These are phyloP conservation scores for Drosophila cognata DNA, from an alignment of 2,888 invertebrate species.

Conservation along the genomic window DNA sequence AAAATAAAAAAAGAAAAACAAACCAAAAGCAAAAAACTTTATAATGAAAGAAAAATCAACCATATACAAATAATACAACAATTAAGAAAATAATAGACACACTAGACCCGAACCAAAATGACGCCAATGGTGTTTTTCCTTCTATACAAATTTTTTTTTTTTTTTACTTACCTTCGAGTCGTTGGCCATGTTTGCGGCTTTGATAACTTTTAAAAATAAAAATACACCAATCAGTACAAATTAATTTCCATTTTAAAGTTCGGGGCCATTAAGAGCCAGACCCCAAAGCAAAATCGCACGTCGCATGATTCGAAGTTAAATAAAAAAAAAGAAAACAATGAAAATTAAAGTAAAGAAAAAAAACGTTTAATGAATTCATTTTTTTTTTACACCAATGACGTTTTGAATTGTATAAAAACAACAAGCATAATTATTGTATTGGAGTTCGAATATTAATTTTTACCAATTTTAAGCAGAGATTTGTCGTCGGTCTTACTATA, in stretches of 20 bases:
- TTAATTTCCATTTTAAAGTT: slow-evolving; percentile 78
- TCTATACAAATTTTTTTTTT: slow-evolving; percentile 2
- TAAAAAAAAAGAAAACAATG: slow-evolving; percentile 33
- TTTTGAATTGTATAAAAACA: slow-evolving; percentile 43
- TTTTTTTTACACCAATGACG: slow-evolving; percentile 34
- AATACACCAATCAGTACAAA: slow-evolving; percentile 76
- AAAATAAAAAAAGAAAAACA: slow-evolving; percentile 8
- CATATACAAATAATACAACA: not conserved
- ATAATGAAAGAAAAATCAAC: slow-evolving; percentile 6
- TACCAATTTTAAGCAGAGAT: slow-evolving; percentile 66
- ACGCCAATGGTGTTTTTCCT: slow-evolving; percentile 22
- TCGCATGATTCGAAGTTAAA: slow-evolving; percentile 49
- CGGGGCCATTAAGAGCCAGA: slow-evolving; percentile 34
- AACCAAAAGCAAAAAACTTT: slow-evolving; percentile 22
- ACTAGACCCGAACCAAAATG: slow-evolving; percentile 41
- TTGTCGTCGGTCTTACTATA: slow-evolving; percentile 62
- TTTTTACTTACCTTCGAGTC: slow-evolving; percentile 58
- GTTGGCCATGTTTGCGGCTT: slow-evolving; percentile 26
- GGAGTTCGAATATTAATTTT: slow-evolving; percentile 76
- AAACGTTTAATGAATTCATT: slow-evolving; percentile 27
- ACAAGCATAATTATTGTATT: slow-evolving; percentile 50
- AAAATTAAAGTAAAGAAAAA: not conserved
- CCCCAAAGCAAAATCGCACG: slow-evolving; percentile 25
- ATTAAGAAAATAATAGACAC: slow-evolving; percentile 8
- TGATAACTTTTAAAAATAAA: slow-evolving; percentile 51